Conservation (phyloP, 2,797 vertebrate species). For the Sebastes jordani region DNA sequence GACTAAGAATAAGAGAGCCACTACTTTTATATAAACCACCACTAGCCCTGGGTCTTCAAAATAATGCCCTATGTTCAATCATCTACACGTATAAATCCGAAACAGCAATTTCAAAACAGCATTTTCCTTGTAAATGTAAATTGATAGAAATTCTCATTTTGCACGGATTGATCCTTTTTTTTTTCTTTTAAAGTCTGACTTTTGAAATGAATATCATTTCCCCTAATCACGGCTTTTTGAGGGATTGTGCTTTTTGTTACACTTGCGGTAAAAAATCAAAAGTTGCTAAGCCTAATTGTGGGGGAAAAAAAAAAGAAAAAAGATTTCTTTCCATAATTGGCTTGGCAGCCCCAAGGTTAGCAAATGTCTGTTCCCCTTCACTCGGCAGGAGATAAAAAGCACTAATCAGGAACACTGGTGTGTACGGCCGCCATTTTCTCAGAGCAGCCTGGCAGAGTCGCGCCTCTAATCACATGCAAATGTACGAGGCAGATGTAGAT, state of each 20-base stretch:
- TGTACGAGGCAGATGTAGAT: conserved; percentile 51
- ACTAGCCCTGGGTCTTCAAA: neutral
- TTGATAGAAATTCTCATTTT: neutral
- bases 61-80: neutral
- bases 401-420: conserved; percentile 66
- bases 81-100: neutral
- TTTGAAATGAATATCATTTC: neutral
- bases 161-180: neutral
- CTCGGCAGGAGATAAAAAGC: conserved; percentile 55
- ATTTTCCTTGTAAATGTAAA: neutral
- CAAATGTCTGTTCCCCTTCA: conserved; percentile 44
- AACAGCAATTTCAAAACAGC: neutral
- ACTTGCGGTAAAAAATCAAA: conserved; percentile 16
- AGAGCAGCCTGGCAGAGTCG: conserved; percentile 48
- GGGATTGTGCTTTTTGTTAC: conserved; percentile 8
- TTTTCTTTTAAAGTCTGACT: neutral
- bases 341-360: conserved; percentile 49
- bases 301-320: conserved; percentile 1
- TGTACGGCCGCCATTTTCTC: conserved; percentile 53
- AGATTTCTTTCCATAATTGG: conserved; percentile 37
- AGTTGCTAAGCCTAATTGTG: conserved; percentile 29
- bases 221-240: neutral
- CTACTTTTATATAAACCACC: neutral
- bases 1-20: neutral
- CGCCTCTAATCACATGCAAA: conserved; percentile 74